Base-by-base conservation (phyloP, 2,888 invertebrate species). In the Eurytoma californica region DNA sequence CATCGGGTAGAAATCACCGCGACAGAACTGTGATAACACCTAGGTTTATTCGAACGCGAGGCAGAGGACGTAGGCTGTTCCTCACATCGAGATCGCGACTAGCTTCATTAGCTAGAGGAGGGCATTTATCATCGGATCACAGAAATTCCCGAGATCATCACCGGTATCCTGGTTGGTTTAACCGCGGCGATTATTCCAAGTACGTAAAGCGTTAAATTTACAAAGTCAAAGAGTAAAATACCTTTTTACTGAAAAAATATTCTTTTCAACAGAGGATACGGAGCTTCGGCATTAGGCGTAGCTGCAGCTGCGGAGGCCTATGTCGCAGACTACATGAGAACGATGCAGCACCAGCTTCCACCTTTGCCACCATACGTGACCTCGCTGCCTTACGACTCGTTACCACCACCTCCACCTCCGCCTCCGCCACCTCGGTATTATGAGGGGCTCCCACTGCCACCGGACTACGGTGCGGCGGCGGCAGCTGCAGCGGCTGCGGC, bases 251-350 rank as follows among this genome's bases (percentile, higher is more conserved):
- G 9, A 39, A 39, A 9, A 9, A 30, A 24, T 2, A 24, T 55
- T 7, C 3, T 67, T 18, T 18, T 67, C 49, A 47, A 3, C 77
- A 90, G 90, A 72, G 87, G 91, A 55, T 92, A 92, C 53, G 90
- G 91, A 2, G 88, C 91, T 18, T 88, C 92, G 47, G 91, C 91
- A 47, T 84, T 90, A 16, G 89, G 93, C 47, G 92, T 94, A 74
- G 94, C 94, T 20, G 94, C 94, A 5, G 94, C 94, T 14, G 96
- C 96, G n/a, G 96, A 96, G 87, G 96, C 96, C 0, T 96, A 96
- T 89, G 95, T 96, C 47, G 96, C 96, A 16, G 97, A 97, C 88
- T 97, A 97, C 87, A 96, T 97, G 95, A 92, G 96, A 51, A 95
- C 95, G 47, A 95, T 96, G 95, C 95, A 96, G 87, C 95, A 96